Percentiles rank a stretch among this genome's conserved stretches.
These are phyloP conservation scores for Hydrochoerus hydrochaeris DNA, from an alignment of 2,113 vertebrate species.

Conservation along the genomic window DNA sequence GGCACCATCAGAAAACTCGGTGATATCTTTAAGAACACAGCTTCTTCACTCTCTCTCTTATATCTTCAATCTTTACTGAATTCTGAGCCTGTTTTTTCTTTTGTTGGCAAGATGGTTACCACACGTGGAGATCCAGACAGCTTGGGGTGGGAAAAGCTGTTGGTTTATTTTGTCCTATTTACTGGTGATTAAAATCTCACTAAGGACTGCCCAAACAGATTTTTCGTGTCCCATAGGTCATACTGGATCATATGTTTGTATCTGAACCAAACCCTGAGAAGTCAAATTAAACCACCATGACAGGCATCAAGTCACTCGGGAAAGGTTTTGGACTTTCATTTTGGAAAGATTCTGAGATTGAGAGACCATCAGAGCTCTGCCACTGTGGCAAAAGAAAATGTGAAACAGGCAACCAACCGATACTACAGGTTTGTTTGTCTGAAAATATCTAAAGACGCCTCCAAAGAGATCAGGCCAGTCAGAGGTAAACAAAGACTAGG, in stretches of 20 bases:
- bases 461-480: not conserved
- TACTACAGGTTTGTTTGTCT: not conserved
- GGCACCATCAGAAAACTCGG: not conserved
- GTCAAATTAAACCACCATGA: not conserved
- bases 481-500: not conserved
- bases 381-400: not conserved
- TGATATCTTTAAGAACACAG: not conserved
- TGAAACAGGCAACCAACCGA: not conserved
- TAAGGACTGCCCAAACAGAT: not conserved
- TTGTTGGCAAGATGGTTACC: not conserved
- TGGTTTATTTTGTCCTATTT: not conserved
- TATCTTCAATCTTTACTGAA: not conserved
- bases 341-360: not conserved
- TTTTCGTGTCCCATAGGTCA: not conserved
- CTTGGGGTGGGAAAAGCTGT: not conserved
- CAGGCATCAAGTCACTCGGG: not conserved
- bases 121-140: not conserved
- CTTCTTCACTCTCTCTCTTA: fast-evolving
- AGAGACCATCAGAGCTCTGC: not conserved
- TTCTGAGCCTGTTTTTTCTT: not conserved
- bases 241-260: too few relatives aligned
- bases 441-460: not conserved
- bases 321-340: not conserved
- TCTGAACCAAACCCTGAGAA: not conserved
- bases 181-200: not conserved